Evolutionary conservation across 2,113 vertebrate species (phyloP), one percentile per base, ranked within the genome.

Genomic region (Rhegmatorhina hoffmannsi): DNA sequence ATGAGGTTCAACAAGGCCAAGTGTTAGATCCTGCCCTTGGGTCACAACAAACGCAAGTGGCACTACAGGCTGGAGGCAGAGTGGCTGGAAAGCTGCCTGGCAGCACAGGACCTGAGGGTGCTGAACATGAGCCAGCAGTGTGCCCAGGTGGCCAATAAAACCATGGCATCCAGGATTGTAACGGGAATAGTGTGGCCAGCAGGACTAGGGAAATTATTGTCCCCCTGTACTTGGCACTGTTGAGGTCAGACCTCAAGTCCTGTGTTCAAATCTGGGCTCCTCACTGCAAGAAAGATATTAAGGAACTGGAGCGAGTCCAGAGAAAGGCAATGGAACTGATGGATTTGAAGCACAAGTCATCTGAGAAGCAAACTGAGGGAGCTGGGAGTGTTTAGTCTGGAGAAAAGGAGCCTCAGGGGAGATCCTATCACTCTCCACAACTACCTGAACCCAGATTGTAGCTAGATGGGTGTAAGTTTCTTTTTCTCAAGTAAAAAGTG

Each of bases 191-290:
- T 2, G 24, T 5, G 52, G 19, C 6, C 13, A 75, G 34, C 49
- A 75, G 68, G 26, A 33, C 1, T 3, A 17, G 25, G 24, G 44
- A 21, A 8, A 10, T 1, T 8, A 69, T 18, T 2, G 2, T 38
- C 1, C 36, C 3, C 4, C 60, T 36, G 49, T 13, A 10, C 28
- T 46, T 0, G 0, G 24, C n/a, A 3, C n/a, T 64, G 49, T 1
- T 64, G 62, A 79, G 38, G 38, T 11, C 9, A 1, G 56, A 76
- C 2, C 33, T 14, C 0, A 0, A 66, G 4, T 7, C 2, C 12
- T 29, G 21, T 6, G 59, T 24, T 18, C 25, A 9, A 3, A 28
- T 83, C 11, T 74, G 49, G 43, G 19, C 14, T 26, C 21, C 38
- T 87, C 64, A 46, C 17, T 12, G 4, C 12, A 33, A 36, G 31